A percentile compares a stretch with the other conserved stretches of the same genome.
phyloP scores from a whole-genome alignment of 2,888 invertebrate genomes.

The Parascotia fuliginaria region DNA sequence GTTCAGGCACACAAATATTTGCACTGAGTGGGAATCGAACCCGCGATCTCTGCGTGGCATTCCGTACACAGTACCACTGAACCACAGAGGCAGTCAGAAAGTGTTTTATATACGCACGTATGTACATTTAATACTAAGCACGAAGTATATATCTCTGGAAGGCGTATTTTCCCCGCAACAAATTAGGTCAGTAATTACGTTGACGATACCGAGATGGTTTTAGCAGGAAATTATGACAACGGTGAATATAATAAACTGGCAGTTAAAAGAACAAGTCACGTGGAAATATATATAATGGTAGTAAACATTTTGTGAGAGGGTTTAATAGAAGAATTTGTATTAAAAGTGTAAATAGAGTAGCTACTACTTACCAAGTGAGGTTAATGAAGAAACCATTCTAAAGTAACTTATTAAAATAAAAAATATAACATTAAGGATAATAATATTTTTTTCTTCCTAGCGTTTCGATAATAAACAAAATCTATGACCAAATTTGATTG shows the following conservation, averaged over 20 bases:
- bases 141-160: not conserved
- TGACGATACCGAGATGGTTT: constrained; percentile 40
- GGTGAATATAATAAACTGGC: not conserved
- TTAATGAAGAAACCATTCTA: no score
- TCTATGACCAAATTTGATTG: no score
- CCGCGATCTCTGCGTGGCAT: no score
- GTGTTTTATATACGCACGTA: not conserved
- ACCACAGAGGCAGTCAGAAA: no score
- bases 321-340: not conserved
- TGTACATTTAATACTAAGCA: not conserved
- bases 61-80: no score
- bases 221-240: constrained; percentile 42
- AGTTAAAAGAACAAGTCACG: not conserved
- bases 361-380: not conserved
- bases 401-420: no score
- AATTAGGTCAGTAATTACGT: constrained; percentile 58
- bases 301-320: not conserved
- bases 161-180: constrained; percentile 14
- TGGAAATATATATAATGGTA: not conserved
- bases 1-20: no score
- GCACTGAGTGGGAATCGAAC: no score
- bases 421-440: no score
- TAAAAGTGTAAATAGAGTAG: not conserved
- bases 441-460: no score
- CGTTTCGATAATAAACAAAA: no score